Percentiles rank a stretch among this genome's conserved stretches.
These are phyloP conservation scores for Chionoecetes opilio DNA, from an alignment of 1,140 invertebrate species.

Conservation along the genomic window DNA sequence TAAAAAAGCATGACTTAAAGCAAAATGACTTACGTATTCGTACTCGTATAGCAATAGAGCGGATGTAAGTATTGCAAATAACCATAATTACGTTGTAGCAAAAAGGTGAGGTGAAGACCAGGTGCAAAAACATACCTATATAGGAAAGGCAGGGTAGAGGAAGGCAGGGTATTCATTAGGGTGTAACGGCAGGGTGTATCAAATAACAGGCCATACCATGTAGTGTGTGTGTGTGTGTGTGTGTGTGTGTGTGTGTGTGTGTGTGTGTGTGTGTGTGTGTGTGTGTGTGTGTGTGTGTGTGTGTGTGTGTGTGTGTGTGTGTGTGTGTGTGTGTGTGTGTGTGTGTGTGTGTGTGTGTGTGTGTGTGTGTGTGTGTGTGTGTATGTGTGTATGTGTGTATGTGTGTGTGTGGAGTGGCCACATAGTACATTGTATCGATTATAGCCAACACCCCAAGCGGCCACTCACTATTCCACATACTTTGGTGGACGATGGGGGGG, in stretches of 20 bases:
- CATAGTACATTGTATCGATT: conserved; percentile 21
- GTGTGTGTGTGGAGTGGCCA: not conserved
- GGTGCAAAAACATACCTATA: too few relatives aligned
- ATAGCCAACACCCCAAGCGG: not conserved
- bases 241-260: not conserved
- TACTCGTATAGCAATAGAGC: too few relatives aligned
- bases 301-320: not conserved
- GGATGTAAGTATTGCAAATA: too few relatives aligned
- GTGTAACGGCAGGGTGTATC: not conserved
- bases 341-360: not conserved
- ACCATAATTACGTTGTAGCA: too few relatives aligned
- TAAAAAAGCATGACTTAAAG: too few relatives aligned
- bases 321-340: not conserved
- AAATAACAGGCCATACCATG: not conserved
- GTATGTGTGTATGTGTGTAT: too few relatives aligned
- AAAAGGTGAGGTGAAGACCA: too few relatives aligned
- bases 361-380: not conserved
- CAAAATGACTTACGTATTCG: too few relatives aligned
- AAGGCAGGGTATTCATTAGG: not conserved
- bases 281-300: not conserved
- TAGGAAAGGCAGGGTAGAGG: not conserved
- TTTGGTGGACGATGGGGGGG: not conserved
- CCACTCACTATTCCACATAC: not conserved
- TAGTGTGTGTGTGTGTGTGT: too few relatives aligned
- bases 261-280: not conserved